A percentile compares a stretch with the other conserved stretches of the same genome.
Evolutionary conservation across 2,888 invertebrate genomes (phyloP).

Genomic region (Neocrepidodera transversa): DNA sequence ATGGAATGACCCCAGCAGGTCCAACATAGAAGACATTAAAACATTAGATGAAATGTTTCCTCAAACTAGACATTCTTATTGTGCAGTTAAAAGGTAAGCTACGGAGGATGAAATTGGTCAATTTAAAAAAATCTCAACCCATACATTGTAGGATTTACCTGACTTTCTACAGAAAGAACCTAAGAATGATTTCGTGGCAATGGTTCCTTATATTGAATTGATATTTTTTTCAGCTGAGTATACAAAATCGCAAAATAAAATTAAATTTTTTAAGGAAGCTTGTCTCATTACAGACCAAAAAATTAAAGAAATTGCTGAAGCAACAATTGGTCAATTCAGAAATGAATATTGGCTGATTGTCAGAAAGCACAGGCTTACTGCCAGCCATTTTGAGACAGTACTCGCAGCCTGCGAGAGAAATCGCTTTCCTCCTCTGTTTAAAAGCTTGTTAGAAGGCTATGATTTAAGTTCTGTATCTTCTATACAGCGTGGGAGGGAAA

Average conservation of each 20-base stretch:
- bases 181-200: too few species aligned
- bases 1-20: not conserved
- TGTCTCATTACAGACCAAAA: not conserved
- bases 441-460: conserved; percentile 20
- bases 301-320: conserved; percentile 1
- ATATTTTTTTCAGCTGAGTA: conserved; percentile 15
- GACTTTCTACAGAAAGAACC: too few species aligned
- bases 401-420: conserved; percentile 13
- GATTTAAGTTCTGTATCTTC: conserved; percentile 8
- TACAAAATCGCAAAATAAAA: conserved; percentile 3
- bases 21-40: not conserved
- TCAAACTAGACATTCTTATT: too few species aligned
- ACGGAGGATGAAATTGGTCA: not conserved
- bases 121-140: not conserved
- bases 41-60: too few species aligned
- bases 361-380: conserved; percentile 14
- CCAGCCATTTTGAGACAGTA: too few species aligned
- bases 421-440: conserved; percentile 19
- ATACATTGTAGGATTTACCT: too few species aligned
- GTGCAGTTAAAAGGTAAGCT: not conserved
- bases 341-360: conserved; percentile 26
- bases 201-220: too few species aligned
- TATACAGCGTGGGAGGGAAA: conserved; percentile 38
- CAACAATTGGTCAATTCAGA: conserved; percentile 7
- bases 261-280: conserved; percentile 6